Evolutionary conservation across 2,113 vertebrate genomes (phyloP), one percentile per base, ranked within the genome.

Genomic region (Oreochromis aureus): DNA sequence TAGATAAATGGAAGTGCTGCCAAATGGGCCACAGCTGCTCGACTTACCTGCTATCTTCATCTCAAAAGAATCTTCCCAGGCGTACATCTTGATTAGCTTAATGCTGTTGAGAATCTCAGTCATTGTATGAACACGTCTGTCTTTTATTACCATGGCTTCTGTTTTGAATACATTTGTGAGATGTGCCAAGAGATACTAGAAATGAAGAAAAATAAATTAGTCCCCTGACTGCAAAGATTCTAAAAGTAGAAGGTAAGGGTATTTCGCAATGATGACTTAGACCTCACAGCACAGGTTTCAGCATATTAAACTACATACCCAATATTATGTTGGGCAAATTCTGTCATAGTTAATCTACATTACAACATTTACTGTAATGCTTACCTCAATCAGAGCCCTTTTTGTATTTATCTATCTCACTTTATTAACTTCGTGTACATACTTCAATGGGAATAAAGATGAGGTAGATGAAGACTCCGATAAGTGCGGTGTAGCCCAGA

Each of bases 21-120:
- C 10, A 80, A n/a, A 30, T 19, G 22, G 10, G 30, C 18, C 5
- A 6, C n/a, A 32, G 58, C 58, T 13, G 3, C 3, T 73, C 1
- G 0, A 22, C 7, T 19, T 94, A 96, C 96, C 96, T 93, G 63
- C 82, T 51, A 97, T 94, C 55, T 91, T 93, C 80, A 94, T 93
- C 34, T 95, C 96, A 89, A 97, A 97, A 59, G 96, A 96, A 27
- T 92, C 96, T 92, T 98, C 97, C 96, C 97, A 97, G 54, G 96
- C 96, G 0, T 97, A 97, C 96, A 96, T 97, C 93, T 96, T 97
- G 91, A 97, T 97, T 44, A 97, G 96, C 92, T 97, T 98, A 88
- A 97, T 96, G 93, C 96, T 96, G 80, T 88, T 97, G 85, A 98
- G 96, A 91, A 97, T 94, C 91, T 98, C 96, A 48, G 96, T 97